These are phyloP conservation scores for Scopus umbretta DNA, from an alignment of 2,113 vertebrate species.

Conservation along the genomic window DNA sequence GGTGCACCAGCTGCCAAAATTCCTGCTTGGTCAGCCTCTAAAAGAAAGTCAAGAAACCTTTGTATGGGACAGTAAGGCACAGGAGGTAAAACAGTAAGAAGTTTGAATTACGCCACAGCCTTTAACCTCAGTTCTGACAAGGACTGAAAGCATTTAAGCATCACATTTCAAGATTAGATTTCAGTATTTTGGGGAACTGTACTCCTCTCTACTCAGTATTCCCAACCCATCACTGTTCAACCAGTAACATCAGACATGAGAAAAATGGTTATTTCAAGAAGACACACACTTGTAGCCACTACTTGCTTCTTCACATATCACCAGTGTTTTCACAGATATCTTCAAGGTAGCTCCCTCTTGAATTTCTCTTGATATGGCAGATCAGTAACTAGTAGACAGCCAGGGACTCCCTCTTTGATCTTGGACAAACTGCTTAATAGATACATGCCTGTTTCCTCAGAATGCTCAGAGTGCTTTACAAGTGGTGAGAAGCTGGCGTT, in stretches of 20 bases:
- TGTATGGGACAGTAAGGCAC: not conserved
- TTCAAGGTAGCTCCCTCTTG: not conserved
- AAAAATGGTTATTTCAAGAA: not conserved
- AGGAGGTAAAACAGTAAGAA: slow-evolving; percentile 15
- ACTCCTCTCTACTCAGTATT: not conserved
- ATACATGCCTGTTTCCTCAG: not conserved
- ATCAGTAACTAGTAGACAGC: not conserved
- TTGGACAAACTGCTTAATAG: not conserved
- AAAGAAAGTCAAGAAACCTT: slow-evolving; percentile 39
- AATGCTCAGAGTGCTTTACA: not conserved
- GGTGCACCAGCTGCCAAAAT: slow-evolving; percentile 88
- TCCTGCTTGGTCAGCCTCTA: slow-evolving; percentile 83
- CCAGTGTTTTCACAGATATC: not conserved
- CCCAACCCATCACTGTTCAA: not conserved
- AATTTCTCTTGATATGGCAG: not conserved
- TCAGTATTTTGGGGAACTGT: slow-evolving; percentile 40
- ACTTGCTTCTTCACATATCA: not conserved
- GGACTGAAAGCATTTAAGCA: not conserved
- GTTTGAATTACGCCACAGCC: slow-evolving; percentile 45
- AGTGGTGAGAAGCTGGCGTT: not conserved
- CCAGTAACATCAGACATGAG: fast-evolving
- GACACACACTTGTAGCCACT: not conserved
- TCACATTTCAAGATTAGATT: slow-evolving; percentile 12
- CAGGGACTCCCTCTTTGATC: not conserved
- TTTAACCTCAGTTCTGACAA: slow-evolving; percentile 54